Evolutionary conservation across 2,888 invertebrate species (phyloP), one percentile per base, ranked within the genome.

Genomic region (Pandemis cinnamomeana): DNA sequence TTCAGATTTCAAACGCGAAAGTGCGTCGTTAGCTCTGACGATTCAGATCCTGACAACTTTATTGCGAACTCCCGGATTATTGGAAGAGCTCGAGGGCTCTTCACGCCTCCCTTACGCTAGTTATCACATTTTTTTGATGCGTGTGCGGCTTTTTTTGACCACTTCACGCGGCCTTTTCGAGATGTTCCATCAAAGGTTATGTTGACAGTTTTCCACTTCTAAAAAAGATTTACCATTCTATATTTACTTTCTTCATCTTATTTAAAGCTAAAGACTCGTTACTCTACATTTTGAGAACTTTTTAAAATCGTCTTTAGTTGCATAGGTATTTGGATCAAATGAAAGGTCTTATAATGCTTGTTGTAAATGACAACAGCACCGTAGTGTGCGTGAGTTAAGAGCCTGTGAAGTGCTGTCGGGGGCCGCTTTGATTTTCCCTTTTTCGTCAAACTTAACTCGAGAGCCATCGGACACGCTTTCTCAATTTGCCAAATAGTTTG

Each of bases 41-140:
- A 71, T 67, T 74, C 71, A 71, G 67, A 71, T 80, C 86, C 88
- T 84, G 88, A 89, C 87, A 87, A 89, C 87, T 91, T 91, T 91
- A 92, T 92, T 91, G 89, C 91, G 81, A 86, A 83, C 86, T 84
- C 82, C 80, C 78, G 85, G 86, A 85, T 87, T 91, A 90, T 91
- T 91, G 89, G 86, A 85, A 82, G 84, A 79, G 74, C 82, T 84
- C 71, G 75, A 93, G 91, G 76, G 84, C 88, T 81, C 91, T 91
- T 85, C 82, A 78, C 88, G 85, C 86, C 84, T 89, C 89, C 89
- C 89, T 91, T 81, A 87, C 91, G 90, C 91, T 91, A 93, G 92
- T 93, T 93, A 93, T 90, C 89, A 88, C 89, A 86, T 88, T 89
- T 90, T 87, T 90, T 87, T 90, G 90, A 90, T 89, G 87, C 87